Conservation (phyloP, 2,888 invertebrate genomes). For the Reticulitermes lucifugus region DNA sequence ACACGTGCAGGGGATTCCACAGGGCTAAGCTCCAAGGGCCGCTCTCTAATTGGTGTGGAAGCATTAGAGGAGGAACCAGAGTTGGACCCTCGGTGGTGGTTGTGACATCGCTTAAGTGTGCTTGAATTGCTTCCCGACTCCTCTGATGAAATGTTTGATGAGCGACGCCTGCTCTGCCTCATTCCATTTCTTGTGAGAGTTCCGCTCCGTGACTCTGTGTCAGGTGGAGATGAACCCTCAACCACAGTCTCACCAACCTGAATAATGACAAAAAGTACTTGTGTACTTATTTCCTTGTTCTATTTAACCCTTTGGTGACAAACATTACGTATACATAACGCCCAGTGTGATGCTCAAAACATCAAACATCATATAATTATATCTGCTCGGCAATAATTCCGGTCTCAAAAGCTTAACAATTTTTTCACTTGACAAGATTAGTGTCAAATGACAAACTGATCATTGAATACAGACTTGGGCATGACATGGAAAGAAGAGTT, state of each 20-base stretch:
- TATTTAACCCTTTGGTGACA: too few relatives aligned
- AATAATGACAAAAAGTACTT: background rate
- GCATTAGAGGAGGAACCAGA: slow-evolving; percentile 48
- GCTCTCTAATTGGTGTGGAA: slow-evolving; percentile 49
- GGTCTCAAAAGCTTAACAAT: too few relatives aligned
- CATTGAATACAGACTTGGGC: too few relatives aligned
- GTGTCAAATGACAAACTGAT: too few relatives aligned
- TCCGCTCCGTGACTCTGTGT: slow-evolving; percentile 55
- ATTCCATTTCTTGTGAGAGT: slow-evolving; percentile 54
- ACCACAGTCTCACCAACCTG: slow-evolving; percentile 50
- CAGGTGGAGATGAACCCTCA: slow-evolving; percentile 46
- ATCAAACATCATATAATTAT: too few relatives aligned
- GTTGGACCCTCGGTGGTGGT: slow-evolving; percentile 46
- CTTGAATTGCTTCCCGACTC: slow-evolving; percentile 53
- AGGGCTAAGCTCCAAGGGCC: slow-evolving; percentile 37
- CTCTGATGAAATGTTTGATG: slow-evolving; percentile 37
- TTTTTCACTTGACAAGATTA: too few relatives aligned
- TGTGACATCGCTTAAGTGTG: slow-evolving; percentile 52
- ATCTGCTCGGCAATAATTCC: too few relatives aligned
- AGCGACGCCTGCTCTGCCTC: slow-evolving; percentile 46
- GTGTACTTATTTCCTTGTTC: too few relatives aligned
- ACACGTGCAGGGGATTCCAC: slow-evolving; percentile 44
- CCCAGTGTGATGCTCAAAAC: background rate
- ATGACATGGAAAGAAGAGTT: too few relatives aligned
- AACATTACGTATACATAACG: too few relatives aligned